Evolutionary conservation across 2,888 invertebrate genomes (phyloP), one percentile per base, ranked within the genome.

Genomic region (Noctua comes): DNA sequence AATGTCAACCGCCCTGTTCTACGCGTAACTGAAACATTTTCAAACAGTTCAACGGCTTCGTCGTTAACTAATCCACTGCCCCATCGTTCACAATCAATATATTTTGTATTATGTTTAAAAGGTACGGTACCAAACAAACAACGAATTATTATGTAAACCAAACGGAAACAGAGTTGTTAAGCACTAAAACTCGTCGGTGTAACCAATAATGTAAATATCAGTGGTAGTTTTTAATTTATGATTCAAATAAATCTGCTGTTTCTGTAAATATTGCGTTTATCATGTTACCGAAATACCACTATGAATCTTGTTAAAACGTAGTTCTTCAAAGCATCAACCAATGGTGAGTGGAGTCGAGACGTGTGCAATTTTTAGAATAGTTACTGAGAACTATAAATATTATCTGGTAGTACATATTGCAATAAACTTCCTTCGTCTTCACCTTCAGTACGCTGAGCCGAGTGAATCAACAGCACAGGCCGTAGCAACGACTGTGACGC

Each of bases 371-470:
- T 95, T 95, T 94, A 94, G 93, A 94, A 93, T 92, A 72, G 89
- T 94, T 95, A 93, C 93, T 89, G 81, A 87, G 93, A 94, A 94
- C 95, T 92, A 95, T 96, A 96, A 96, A 95, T 96, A 95, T 94
- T 93, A 94, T 94, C 93, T 93, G 85, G 83, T 91, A 92, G 91
- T 93, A 93, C 90, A 93, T 93, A 93, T 91, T 94, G 90, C 92
- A 93, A 94, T 95, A 95, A 95, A 96, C 94, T 95, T 95, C 94
- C 95, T 94, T 93, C 92, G 92, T 92, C 91, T 96, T 95, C 94
- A 94, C 95, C 94, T 94, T 95, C 95, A 88, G 90, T 92, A 91
- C 90, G 91, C 92, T 92, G 91, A 93, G 92, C 92, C 91, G 89
- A 91, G 92, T 95, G 94, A 94, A 93, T 95, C 93, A 94, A 93